Evolutionary conservation across 2,113 vertebrate genomes (phyloP).

Genomic region (Tragelaphus scriptus): DNA sequence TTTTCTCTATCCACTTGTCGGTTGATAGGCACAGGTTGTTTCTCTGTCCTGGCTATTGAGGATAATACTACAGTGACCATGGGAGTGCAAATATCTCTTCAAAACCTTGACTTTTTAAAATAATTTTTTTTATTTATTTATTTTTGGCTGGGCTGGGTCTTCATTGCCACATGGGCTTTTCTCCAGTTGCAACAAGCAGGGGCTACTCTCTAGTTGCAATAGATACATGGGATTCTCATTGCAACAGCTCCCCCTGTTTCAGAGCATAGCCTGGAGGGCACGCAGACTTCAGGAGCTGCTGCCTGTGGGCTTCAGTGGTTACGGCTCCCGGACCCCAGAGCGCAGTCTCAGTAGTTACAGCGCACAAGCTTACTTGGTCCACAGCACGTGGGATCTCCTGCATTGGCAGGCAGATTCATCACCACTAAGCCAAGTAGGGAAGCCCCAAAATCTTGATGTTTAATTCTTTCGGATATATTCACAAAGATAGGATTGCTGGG

Average conservation of each 20-base stretch:
- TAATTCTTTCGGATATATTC: neutral
- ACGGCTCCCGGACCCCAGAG: fast-evolving
- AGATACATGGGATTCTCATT: fast-evolving
- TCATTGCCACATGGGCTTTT: neutral
- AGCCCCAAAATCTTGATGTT: neutral
- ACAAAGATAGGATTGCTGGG: neutral
- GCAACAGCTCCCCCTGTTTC: neutral
- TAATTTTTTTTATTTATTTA: neutral
- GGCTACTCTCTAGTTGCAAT: fast-evolving
- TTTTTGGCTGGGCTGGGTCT: neutral
- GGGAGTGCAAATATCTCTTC: fast-evolving
- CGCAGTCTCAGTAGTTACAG: neutral
- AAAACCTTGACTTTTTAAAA: neutral
- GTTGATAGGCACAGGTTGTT: fast-evolving
- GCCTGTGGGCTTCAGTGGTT: neutral
- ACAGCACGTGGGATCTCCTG: neutral
- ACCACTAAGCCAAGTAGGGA: neutral
- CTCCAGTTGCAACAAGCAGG: neutral
- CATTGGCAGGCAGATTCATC: neutral
- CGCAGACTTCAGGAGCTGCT: neutral
- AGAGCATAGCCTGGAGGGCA: neutral
- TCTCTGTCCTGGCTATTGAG: neutral
- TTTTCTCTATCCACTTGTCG: neutral
- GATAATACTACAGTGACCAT: fast-evolving
- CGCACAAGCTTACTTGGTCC: neutral